Evolutionary conservation across 2,797 vertebrate species (phyloP).

Genomic region (Hydrocynus forskahlii): DNA sequence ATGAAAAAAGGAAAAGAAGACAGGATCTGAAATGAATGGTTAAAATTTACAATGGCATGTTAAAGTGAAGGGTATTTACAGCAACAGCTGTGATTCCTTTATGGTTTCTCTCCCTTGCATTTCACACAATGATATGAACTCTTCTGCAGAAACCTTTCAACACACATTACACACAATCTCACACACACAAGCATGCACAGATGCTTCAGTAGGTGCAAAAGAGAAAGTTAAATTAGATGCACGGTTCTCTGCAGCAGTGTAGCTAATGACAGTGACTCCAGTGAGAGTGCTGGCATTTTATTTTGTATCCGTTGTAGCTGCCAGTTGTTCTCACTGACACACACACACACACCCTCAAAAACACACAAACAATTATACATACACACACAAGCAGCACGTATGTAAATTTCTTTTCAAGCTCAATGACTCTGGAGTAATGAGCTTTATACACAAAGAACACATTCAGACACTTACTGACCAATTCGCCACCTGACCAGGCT

Average conservation of each 20-base stretch:
- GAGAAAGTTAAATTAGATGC: conserved; percentile 13
- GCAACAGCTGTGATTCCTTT: not conserved
- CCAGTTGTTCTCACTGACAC: not conserved
- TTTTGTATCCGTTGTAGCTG: conserved; percentile 11
- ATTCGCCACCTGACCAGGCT: too few species aligned
- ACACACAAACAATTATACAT: too few species aligned
- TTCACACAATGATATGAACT: not conserved
- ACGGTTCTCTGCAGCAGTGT: conserved; percentile 5
- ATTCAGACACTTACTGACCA: too few species aligned
- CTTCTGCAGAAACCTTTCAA: not conserved
- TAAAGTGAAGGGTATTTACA: not conserved
- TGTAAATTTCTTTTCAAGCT: too few species aligned
- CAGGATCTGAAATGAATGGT: too few species aligned
- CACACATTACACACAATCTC: conserved; percentile 7
- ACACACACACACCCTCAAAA: too few species aligned
- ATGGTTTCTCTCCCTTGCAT: not conserved
- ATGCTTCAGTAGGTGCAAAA: not conserved
- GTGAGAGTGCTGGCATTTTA: conserved; percentile 23
- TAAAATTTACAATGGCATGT: too few species aligned
- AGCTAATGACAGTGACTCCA: conserved; percentile 33
- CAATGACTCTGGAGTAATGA: too few species aligned
- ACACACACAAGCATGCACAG: conserved; percentile 5
- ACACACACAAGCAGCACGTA: not conserved
- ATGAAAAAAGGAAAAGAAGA: too few species aligned
- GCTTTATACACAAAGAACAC: too few species aligned